A percentile compares a stretch with the other conserved stretches of the same genome.
These are phyloP conservation scores for Drosophila mojavensis DNA, from an alignment of 1,140 invertebrate species.

Conservation along the genomic window DNA sequence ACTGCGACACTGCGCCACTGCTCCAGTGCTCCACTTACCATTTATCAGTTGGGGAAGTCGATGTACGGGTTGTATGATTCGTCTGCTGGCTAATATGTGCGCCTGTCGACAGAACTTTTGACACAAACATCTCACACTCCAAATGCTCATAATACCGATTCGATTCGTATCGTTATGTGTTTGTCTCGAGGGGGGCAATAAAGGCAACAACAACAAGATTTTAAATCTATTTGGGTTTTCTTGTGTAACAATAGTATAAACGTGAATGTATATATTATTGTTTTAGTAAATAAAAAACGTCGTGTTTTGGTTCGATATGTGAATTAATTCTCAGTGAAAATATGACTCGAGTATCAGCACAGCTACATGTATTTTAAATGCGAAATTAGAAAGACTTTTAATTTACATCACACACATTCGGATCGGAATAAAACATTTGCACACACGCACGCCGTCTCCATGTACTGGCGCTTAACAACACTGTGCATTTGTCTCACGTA, in stretches of 20 bases:
- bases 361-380: conserved; percentile 43
- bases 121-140: conserved; percentile 56
- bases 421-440: conserved; percentile 24
- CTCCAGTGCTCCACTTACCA: conserved; percentile 46
- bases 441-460: neutral
- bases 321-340: conserved; percentile 57
- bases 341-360: conserved; percentile 37
- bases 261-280: conserved; percentile 35
- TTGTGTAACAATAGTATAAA: conserved; percentile 64
- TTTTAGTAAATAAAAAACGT: conserved; percentile 10
- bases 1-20: too few species aligned
- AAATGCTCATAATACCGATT: conserved; percentile 77
- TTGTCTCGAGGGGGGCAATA: neutral
- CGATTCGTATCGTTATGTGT: neutral
- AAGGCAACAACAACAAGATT: conserved; percentile 41
- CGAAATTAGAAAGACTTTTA: conserved; percentile 39
- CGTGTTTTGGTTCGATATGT: conserved; percentile 34
- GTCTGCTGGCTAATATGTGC: conserved; percentile 63
- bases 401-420: conserved; percentile 45
- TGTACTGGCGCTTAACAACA: conserved; percentile 21
- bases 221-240: conserved; percentile 29
- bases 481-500: conserved; percentile 1
- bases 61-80: conserved; percentile 30
- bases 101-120: conserved; percentile 70
- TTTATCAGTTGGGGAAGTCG: conserved; percentile 29